Evolutionary conservation across 2,797 vertebrate genomes (phyloP), one percentile per base, ranked within the genome.

Genomic region (Astyanax mexicanus): DNA sequence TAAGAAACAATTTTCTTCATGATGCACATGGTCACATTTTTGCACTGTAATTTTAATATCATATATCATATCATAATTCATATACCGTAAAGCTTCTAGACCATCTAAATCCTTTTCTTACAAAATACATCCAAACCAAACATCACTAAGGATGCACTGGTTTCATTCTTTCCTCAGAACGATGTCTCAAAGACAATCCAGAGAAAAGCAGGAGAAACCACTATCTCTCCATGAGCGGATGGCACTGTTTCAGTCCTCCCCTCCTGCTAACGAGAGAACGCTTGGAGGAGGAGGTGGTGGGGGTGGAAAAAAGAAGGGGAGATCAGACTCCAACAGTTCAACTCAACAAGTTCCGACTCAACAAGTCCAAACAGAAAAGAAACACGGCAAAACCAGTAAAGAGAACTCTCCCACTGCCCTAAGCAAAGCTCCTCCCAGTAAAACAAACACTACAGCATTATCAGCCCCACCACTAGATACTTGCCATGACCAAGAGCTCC

Each of bases 111-210:
- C n/a, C n/a, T n/a, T n/a, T n/a, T n/a, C n/a, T n/a, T n/a, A n/a
- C 29, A 32, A 32, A 29, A 2, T 5, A 32, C 29, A 32, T 32
- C 29, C 29, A 32, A 32, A 5, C 29, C 29, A 32, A 32, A 29
- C 32, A 32, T 5, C 29, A 32, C 29, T 32, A 29, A 32, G 32
- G 2, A 32, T 32, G 29, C 5, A 21, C 1, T 23, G 10, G 0
- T n/a, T 77, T 51, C 10, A 11, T 45, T 5, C 38, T 64, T 35
- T 54, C 17, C 4, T 10, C 8, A 75, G 67, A 42, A 40, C 32
- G 32, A 79, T 75, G 72, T 71, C 71, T 52, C 60, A 25, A 32
- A 1, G 35, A 38, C 45, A 64, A 51, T 66, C 49, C 9, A 21
- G 9, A 64, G 47, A 62, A 17, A 70, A 23, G 11, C 11, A 37